Conservation (phyloP, 2,113 vertebrate genomes). For the Plecotus auritus region DNA sequence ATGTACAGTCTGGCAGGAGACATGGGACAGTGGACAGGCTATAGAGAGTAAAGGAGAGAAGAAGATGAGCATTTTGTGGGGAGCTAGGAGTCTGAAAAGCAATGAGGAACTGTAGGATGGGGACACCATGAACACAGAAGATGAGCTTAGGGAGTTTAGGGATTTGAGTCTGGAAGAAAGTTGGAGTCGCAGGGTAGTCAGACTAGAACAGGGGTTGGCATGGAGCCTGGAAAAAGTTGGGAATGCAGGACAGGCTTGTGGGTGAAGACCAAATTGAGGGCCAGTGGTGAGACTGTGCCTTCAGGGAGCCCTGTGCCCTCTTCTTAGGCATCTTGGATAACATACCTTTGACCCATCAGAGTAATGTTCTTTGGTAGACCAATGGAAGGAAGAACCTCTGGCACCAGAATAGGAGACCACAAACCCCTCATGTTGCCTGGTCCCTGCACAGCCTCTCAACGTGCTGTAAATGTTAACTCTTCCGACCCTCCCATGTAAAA, state of each 20-base stretch:
- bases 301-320: background rate
- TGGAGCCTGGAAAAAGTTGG: background rate
- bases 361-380: too few species aligned
- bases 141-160: background rate
- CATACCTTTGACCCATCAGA: background rate
- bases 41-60: background rate
- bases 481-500: background rate
- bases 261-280: background rate
- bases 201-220: background rate
- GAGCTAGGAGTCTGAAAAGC: too few species aligned
- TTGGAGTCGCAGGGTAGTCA: background rate
- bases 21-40: too few species aligned
- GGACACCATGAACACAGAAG: background rate
- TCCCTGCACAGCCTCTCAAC: too few species aligned
- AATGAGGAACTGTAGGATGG: background rate
- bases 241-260: background rate
- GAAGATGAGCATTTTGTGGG: too few species aligned
- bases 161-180: background rate
- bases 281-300: background rate
- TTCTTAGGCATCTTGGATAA: background rate
- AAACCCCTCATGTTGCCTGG: too few species aligned
- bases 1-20: too few species aligned
- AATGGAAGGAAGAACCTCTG: too few species aligned
- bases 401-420: too few species aligned
- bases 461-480: too few species aligned